Conservation (phyloP, 2,888 invertebrate genomes). For the Tiliacea aurago region DNA sequence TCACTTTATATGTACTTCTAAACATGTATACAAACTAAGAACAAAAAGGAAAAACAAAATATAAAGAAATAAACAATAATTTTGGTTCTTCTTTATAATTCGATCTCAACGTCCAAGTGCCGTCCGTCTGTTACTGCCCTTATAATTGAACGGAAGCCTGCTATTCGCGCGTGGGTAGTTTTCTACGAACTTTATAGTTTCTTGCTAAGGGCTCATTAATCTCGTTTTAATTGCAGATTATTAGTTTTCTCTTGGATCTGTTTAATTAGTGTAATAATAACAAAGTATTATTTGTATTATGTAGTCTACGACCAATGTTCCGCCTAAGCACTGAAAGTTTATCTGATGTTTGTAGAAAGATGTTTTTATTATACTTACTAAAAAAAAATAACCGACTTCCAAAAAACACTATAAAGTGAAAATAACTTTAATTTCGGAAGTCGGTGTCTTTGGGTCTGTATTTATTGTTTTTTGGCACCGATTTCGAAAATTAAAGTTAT, state of each 20-base stretch:
- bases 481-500: too few species aligned
- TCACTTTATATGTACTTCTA: too few species aligned
- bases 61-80: too few species aligned
- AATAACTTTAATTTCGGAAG: too few species aligned
- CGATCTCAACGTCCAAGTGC: neutral
- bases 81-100: too few species aligned
- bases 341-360: slow-evolving; percentile 7
- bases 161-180: slow-evolving; percentile 22
- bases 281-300: slow-evolving; percentile 25
- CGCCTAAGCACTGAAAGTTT: slow-evolving; percentile 17
- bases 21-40: too few species aligned
- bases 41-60: too few species aligned
- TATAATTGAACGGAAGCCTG: slow-evolving; percentile 12
- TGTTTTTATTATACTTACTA: neutral
- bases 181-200: slow-evolving; percentile 29
- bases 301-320: slow-evolving; percentile 1
- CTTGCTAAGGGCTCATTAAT: slow-evolving; percentile 36
- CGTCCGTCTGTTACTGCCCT: neutral
- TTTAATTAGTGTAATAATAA: slow-evolving; percentile 29
- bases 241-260: slow-evolving; percentile 17
- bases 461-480: too few species aligned
- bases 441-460: too few species aligned
- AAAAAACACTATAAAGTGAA: too few species aligned
- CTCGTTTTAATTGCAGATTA: slow-evolving; percentile 23
- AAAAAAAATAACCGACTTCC: too few species aligned